Evolutionary conservation across 2,888 invertebrate genomes (phyloP).

Genomic region (Aleiodes leptofemur): DNA sequence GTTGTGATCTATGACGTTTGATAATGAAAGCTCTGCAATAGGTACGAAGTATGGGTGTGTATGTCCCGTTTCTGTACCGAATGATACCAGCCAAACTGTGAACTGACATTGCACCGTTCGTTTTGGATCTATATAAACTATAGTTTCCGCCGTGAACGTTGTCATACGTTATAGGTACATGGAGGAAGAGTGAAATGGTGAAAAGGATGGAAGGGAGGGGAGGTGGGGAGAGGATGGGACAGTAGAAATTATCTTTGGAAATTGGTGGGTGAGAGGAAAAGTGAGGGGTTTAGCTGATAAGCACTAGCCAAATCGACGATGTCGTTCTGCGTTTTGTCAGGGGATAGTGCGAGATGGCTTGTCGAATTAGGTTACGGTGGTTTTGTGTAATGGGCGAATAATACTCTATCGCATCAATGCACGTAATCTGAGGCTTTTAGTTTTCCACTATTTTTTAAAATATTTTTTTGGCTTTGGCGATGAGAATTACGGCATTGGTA

Average conservation of each 20-base stretch:
- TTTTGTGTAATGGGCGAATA: conserved; percentile 8
- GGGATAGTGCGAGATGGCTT: conserved; percentile 18
- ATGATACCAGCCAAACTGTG: conserved; percentile 44
- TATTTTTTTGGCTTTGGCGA: conserved; percentile 42
- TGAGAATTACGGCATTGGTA: neutral
- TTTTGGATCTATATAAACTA: conserved; percentile 58
- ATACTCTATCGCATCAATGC: conserved; percentile 48
- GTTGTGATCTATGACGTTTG: conserved; percentile 71
- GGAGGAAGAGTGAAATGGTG: neutral
- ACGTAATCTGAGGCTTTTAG: too few relatives aligned
- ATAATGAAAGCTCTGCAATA: conserved; percentile 72
- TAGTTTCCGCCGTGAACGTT: conserved; percentile 64
- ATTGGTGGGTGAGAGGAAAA: conserved; percentile 29
- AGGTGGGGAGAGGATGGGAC: neutral
- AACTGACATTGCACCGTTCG: conserved; percentile 29
- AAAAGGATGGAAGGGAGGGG: conserved; percentile 4
- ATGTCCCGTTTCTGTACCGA: conserved; percentile 28
- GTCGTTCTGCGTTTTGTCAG: conserved; percentile 44
- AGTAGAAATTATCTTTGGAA: conserved; percentile 44
- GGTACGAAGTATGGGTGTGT: conserved; percentile 55
- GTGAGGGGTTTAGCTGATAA: conserved; percentile 43
- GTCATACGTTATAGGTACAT: conserved; percentile 48
- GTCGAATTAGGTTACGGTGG: conserved; percentile 15
- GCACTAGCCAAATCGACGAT: conserved; percentile 22
- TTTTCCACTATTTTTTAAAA: too few relatives aligned